Evolutionary conservation across 2,888 invertebrate species (phyloP).

Genomic region (Amblyjoppa proteus): DNA sequence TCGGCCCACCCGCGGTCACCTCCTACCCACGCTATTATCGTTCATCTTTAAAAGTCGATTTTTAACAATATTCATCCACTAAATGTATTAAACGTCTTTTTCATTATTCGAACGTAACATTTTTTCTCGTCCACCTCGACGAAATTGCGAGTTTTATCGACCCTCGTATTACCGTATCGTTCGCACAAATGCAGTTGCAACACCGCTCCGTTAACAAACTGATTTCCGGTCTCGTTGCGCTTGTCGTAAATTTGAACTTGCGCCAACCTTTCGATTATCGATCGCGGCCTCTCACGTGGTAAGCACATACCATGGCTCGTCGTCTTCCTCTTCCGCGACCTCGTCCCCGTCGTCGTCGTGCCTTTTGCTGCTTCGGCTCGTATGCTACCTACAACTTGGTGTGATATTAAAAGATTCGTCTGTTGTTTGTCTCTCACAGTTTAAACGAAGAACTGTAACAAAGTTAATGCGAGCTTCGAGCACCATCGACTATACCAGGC

Average conservation of each 20-base stretch:
- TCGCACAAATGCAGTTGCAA: neutral
- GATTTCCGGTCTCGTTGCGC: neutral
- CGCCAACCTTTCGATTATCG: slow-evolving; percentile 32
- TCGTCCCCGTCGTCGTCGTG: neutral
- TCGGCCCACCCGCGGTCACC: slow-evolving; percentile 12
- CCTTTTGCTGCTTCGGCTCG: slow-evolving; percentile 1
- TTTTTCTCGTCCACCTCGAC: neutral
- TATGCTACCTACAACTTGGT: slow-evolving; percentile 37
- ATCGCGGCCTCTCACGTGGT: slow-evolving; percentile 12
- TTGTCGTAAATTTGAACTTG: slow-evolving; percentile 27
- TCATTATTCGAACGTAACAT: neutral
- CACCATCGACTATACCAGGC: neutral
- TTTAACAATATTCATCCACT: neutral
- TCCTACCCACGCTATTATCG: neutral
- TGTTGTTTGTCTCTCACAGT: neutral
- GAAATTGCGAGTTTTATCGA: neutral
- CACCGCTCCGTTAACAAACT: neutral
- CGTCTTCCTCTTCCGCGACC: neutral
- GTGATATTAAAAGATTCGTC: neutral
- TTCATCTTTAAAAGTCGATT: neutral
- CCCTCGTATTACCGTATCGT: neutral
- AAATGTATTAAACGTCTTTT: neutral
- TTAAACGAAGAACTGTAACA: neutral
- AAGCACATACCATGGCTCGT: slow-evolving; percentile 14
- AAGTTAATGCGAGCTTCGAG: neutral